Conservation (phyloP, 2,888 invertebrate species). For the Alloscopus bannaensis region DNA sequence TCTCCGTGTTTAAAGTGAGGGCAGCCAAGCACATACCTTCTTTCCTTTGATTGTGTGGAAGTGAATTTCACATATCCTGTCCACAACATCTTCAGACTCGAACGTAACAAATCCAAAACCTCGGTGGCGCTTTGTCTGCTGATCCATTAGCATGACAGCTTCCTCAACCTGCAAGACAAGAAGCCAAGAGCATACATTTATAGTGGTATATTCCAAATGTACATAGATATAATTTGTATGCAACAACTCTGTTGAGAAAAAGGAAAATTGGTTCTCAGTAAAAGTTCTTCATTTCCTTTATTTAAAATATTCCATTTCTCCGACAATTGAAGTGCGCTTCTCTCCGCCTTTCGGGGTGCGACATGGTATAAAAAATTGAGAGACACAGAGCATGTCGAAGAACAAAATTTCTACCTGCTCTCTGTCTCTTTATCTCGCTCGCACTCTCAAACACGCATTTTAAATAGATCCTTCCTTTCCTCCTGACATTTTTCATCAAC, state of each 20-base stretch:
- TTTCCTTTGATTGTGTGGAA: slow-evolving; percentile 75
- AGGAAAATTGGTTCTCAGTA: too few relatives aligned
- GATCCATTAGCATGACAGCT: slow-evolving; percentile 67
- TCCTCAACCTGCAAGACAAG: slow-evolving; percentile 44
- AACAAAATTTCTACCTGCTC: background rate
- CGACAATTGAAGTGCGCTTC: too few relatives aligned
- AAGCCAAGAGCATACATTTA: background rate
- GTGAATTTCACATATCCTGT: slow-evolving; percentile 75
- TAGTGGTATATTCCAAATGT: background rate
- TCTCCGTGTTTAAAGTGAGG: too few relatives aligned
- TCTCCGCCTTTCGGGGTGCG: too few relatives aligned
- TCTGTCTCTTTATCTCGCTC: background rate
- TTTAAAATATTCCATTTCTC: background rate
- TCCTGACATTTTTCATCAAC: slow-evolving; percentile 18
- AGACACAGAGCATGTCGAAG: background rate
- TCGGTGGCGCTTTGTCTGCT: slow-evolving; percentile 75
- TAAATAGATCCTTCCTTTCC: background rate
- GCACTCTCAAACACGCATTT: background rate
- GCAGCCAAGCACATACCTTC: slow-evolving; percentile 70
- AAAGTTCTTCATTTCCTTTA: background rate
- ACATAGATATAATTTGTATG: too few relatives aligned
- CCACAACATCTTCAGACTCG: slow-evolving; percentile 74
- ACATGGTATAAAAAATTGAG: too few relatives aligned
- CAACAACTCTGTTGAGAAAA: too few relatives aligned
- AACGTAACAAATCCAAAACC: slow-evolving; percentile 75